phyloP scores from a whole-genome alignment of 2,113 vertebrate genomes.

The Oenanthe melanoleuca region DNA sequence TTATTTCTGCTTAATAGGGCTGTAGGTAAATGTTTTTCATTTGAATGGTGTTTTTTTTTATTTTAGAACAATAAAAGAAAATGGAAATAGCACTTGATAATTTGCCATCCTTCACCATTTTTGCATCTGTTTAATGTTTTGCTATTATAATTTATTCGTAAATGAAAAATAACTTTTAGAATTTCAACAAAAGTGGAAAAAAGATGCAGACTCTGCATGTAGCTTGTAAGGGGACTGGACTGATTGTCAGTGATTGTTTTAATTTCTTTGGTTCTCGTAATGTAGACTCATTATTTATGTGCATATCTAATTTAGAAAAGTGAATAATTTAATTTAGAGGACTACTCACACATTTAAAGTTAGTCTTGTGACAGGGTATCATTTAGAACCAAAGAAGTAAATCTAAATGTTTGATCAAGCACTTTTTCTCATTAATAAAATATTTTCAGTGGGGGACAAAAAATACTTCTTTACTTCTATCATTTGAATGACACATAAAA shows the following conservation, averaged over 20 bases:
- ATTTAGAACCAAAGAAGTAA: neutral
- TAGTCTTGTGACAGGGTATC: neutral
- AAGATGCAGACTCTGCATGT: neutral
- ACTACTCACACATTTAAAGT: neutral
- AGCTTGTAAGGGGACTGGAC: neutral
- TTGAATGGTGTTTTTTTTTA: neutral
- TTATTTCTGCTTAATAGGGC: neutral
- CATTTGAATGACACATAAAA: neutral
- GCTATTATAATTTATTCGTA: neutral
- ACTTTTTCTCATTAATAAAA: neutral
- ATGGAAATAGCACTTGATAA: neutral
- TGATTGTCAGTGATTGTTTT: neutral
- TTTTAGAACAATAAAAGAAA: neutral
- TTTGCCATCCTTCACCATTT: neutral
- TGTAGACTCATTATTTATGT: neutral
- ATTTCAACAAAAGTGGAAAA: neutral
- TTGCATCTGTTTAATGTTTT: neutral
- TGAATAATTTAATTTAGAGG: neutral
- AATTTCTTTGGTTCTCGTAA: neutral
- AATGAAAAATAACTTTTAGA: neutral
- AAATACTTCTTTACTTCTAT: neutral
- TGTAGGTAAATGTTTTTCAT: fast-evolving
- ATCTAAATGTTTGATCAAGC: neutral
- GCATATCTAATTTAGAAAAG: neutral
- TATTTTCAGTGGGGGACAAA: neutral